Evolutionary conservation across 2,113 vertebrate species (phyloP), one percentile per base, ranked within the genome.

Genomic region (Chroicocephalus ridibundus): DNA sequence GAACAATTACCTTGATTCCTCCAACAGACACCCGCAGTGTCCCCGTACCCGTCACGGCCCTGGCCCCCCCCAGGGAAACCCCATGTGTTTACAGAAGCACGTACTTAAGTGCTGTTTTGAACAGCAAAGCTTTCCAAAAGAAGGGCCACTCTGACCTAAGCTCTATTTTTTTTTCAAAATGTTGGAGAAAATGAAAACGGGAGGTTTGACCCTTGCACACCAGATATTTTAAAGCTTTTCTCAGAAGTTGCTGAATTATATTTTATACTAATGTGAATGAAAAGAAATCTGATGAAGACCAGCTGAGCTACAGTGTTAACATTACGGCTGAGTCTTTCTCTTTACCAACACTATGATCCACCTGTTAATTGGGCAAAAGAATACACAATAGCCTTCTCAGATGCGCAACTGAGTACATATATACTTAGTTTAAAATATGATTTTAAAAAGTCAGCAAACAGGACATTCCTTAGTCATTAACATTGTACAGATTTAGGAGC

Each of bases 21-120:
- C 42, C 26, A 14, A 4, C n/a, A 72, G 68, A 13, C 20, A 14
- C 5, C 17, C 14, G 26, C 44, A 36, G 21, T 11, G 21, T 2
- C 9, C 36, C 36, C 11, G 2, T 5, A 3, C 46, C 49, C 12
- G 13, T 4, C 14, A 6, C 1, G 17, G 10, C 76, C 51, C n/a
- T 7, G 46, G 12, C 15, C 65, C 9, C 9, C 1, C 2, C 6
- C 2, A 9, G 15, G 40, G 27, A 40, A 40, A 55, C 54, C 3
- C 4, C 6, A 1, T 10, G 29, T 24, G 32, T 32, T 29, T 9
- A 14, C 55, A 15, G 7, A 34, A 55, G n/a, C 40, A 7, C 3
- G 3, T 22, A 6, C 19, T 19, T 7, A 6, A n/a, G 29, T 9
- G 86, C 76, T 29, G 24, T 13, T 36, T 12, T 15, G 36, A 60